Base-by-base conservation (phyloP, 2,888 invertebrate species). In the Pyrrhia umbra region DNA sequence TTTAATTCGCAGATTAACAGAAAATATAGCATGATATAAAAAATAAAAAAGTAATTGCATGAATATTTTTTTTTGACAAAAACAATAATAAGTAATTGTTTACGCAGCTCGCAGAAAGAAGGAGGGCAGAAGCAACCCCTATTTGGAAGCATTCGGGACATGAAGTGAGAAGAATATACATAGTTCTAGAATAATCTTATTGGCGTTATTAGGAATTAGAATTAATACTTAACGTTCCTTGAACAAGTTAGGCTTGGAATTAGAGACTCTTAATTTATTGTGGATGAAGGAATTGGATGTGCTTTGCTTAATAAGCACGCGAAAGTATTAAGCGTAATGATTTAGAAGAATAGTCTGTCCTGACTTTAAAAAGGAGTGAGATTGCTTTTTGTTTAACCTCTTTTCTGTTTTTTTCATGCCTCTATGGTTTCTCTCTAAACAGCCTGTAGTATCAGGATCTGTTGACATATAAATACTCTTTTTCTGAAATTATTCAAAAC, bases 51-150 rank as follows among this genome's bases (percentile, higher is more conserved):
- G 46, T 39, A 34, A 42, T n/a, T 52, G 70, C 68, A 70, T 43
- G 49, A 37, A 52, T 40, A 49, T 15, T 54, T 49, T 25, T 54
- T 47, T 52, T 54, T 60, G 13, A 8, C 27, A 39, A 13, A 55
- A 52, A 57, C 30, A 67, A 54, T 81, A 78, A 80, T 68, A 15
- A 42, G 61, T 64, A 55, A 61, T 68, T 75, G 45, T 81, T 84
- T 79, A 86, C 72, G 69, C 90, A 91, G 91, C 83, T 79, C 91
- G 75, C 85, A 91, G 68, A 90, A 85, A 85, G 86, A 85, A 52
- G 75, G 70, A 67, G 80, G 50, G 72, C 79, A 67, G 71, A 89
- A 85, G 82, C 84, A 79, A 80, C 85, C 84, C 64, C 55, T 88
- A 42, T 90, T 92, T 66, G 88, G 89, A 39, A 81, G 80, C 40